Percentiles rank a stretch among this genome's conserved stretches.
Evolutionary conservation across 2,888 invertebrate genomes (phyloP).

Genomic region (Megamerina dolium): DNA sequence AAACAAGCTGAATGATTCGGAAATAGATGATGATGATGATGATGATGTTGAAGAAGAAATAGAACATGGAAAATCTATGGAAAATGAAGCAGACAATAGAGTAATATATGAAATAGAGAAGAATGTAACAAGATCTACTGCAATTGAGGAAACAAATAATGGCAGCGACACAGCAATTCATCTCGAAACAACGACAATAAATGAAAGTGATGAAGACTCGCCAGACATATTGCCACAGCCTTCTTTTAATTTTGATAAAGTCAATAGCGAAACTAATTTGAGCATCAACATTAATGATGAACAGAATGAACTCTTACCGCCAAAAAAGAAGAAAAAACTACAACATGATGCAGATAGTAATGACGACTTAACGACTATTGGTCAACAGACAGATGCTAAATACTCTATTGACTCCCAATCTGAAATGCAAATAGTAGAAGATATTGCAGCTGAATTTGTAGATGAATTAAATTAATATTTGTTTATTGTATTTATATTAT

Average conservation of each 20-base stretch:
- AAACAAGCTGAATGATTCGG: not conserved
- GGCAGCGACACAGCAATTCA: too few species aligned
- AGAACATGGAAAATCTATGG: slow-evolving; percentile 5
- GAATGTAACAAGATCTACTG: not conserved
- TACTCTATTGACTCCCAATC: too few species aligned
- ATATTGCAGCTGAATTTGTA: slow-evolving; percentile 28
- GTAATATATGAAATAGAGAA: not conserved
- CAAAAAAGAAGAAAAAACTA: slow-evolving; percentile 15
- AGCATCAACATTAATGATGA: not conserved
- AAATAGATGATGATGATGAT: slow-evolving; percentile 4
- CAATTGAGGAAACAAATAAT: too few species aligned
- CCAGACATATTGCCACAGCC: too few species aligned
- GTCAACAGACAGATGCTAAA: too few species aligned
- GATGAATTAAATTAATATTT: slow-evolving; percentile 28
- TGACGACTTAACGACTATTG: too few species aligned
- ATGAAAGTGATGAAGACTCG: too few species aligned
- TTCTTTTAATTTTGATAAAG: too few species aligned
- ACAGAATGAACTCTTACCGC: slow-evolving; percentile 11
- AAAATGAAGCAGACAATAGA: not conserved
- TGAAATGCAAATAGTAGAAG: too few species aligned
- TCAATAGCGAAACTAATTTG: too few species aligned
- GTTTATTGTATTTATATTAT: too few species aligned
- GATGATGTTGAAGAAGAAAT: not conserved
- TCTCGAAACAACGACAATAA: too few species aligned
- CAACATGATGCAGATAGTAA: not conserved